Percentiles rank a stretch among this genome's conserved stretches.
phyloP scores from a whole-genome alignment of 2,113 vertebrate genomes.

The human region GRCh38 chrX:64680001-64680500 shows the following conservation, averaged over 20 bases:
- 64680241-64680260: not conserved
- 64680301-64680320: not conserved
- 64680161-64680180: not conserved
- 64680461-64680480: no score
- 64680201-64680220: not conserved
- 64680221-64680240: not conserved
- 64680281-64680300: not conserved
- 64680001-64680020: not conserved
- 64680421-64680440: not conserved
- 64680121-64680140: not conserved
- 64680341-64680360: not conserved
- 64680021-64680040: not conserved
- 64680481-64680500: no score
- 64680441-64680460: not conserved
- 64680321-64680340: not conserved
- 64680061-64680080: not conserved
- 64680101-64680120: not conserved
- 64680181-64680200: not conserved
- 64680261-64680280: not conserved
- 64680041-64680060: not conserved
- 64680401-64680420: not conserved
- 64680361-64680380: not conserved
- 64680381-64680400: not conserved
- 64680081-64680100: not conserved
- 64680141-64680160: not conserved